Evolutionary conservation across 2,888 invertebrate genomes (phyloP).

Genomic region (Meandrusa payeni): DNA sequence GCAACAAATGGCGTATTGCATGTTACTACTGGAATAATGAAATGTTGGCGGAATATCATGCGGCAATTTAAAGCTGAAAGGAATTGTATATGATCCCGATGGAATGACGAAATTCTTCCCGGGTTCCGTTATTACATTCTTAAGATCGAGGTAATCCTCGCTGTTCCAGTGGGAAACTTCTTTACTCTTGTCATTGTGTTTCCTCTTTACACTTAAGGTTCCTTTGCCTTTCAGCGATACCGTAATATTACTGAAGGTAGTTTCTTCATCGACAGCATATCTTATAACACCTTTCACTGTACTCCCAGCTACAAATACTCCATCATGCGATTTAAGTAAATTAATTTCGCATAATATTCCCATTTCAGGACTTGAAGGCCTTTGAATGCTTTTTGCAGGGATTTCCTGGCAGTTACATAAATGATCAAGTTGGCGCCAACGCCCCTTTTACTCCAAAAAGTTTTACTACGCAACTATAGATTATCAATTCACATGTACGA

Average conservation of each 20-base stretch:
- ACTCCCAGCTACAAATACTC: conserved; percentile 29
- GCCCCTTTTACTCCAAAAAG: neutral
- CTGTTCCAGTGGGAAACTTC: conserved; percentile 12
- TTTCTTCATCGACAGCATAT: conserved; percentile 32
- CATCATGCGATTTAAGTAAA: conserved; percentile 26
- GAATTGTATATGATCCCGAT: conserved; percentile 28
- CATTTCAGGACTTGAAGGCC: conserved; percentile 29
- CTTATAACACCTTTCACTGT: conserved; percentile 30
- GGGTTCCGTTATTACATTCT: conserved; percentile 19
- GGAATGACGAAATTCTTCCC: conserved; percentile 3
- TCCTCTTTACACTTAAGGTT: conserved; percentile 7
- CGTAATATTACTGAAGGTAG: conserved; percentile 27
- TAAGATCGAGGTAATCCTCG: conserved; percentile 28
- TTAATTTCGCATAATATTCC: conserved; percentile 34
- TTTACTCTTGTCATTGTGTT: conserved; percentile 16
- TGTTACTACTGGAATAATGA: conserved; percentile 1
- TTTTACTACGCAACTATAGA: neutral
- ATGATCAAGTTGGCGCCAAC: neutral
- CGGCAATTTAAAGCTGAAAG: conserved; percentile 34
- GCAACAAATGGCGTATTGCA: conserved; percentile 25
- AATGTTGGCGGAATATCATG: conserved; percentile 31
- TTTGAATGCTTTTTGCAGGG: no score
- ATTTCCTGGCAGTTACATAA: neutral
- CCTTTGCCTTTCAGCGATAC: conserved; percentile 33
- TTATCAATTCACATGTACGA: neutral